These are phyloP conservation scores for Ardeotis arabs DNA, from an alignment of 2,113 vertebrate genomes.

Conservation along the genomic window DNA sequence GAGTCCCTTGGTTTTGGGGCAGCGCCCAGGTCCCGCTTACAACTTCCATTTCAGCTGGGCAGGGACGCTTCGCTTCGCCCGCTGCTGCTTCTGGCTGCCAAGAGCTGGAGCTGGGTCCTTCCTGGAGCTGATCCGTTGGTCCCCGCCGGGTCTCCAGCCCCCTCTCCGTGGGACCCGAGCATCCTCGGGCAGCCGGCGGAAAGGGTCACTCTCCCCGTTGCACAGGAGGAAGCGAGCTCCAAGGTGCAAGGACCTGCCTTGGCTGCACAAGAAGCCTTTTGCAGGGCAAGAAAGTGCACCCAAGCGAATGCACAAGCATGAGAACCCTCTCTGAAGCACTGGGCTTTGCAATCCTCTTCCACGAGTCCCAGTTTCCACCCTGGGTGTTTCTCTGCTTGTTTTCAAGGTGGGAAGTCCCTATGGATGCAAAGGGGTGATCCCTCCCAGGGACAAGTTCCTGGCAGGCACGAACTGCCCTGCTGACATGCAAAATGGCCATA, in stretches of 20 bases:
- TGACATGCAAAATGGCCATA: not conserved
- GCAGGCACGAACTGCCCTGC: not conserved
- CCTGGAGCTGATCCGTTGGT: accelerated
- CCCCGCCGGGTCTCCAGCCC: accelerated
- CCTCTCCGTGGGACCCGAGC: not conserved
- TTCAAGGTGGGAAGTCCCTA: not conserved
- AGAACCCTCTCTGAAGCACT: not conserved
- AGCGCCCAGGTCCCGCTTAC: not conserved
- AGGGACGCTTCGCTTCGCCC: not conserved
- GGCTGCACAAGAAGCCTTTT: not conserved
- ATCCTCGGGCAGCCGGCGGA: not conserved
- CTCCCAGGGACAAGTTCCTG: not conserved
- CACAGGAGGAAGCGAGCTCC: not conserved
- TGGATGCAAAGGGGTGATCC: accelerated
- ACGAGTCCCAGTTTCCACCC: accelerated
- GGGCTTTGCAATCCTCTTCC: not conserved
- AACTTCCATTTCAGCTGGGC: not conserved
- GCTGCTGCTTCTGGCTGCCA: not conserved
- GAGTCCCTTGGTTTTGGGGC: slow-evolving; percentile 31
- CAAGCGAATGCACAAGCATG: accelerated
- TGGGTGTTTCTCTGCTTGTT: not conserved
- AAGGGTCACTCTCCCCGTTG: not conserved
- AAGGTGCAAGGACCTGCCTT: not conserved
- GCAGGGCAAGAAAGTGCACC: not conserved
- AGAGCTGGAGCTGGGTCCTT: not conserved